phyloP scores from a whole-genome alignment of 2,888 invertebrate genomes.

The Ceriagrion tenellum region DNA sequence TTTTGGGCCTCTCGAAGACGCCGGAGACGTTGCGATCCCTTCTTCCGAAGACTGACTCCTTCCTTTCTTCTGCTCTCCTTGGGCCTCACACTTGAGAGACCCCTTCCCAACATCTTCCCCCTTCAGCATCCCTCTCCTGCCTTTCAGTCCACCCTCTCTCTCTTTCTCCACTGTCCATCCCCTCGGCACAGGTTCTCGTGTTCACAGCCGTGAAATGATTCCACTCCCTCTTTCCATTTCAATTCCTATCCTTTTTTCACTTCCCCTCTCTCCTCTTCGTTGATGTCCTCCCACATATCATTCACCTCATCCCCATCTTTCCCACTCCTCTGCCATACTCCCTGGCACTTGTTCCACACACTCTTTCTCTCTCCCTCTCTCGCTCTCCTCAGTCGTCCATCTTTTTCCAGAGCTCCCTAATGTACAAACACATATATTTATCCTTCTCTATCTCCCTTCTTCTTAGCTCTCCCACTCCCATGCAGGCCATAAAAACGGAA shows the following conservation, averaged over 20 bases:
- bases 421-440: too few species aligned
- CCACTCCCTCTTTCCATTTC: slow-evolving; percentile 48
- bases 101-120: neutral
- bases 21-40: neutral
- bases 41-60: neutral
- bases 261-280: neutral
- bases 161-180: neutral
- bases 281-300: neutral
- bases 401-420: too few species aligned
- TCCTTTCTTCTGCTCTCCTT: neutral
- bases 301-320: neutral
- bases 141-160: neutral
- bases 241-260: slow-evolving; percentile 47
- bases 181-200: slow-evolving; percentile 40
- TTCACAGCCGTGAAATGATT: slow-evolving; percentile 65
- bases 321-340: neutral
- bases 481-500: neutral
- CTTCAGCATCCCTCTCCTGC: neutral
- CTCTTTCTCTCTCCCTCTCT: neutral
- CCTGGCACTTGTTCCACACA: neutral
- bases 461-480: neutral
- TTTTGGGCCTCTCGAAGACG: neutral
- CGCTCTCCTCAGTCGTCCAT: neutral
- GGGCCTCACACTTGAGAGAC: neutral
- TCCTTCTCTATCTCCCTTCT: neutral